phyloP scores from a whole-genome alignment of 2,797 vertebrate species.

The Gila robusta region DNA sequence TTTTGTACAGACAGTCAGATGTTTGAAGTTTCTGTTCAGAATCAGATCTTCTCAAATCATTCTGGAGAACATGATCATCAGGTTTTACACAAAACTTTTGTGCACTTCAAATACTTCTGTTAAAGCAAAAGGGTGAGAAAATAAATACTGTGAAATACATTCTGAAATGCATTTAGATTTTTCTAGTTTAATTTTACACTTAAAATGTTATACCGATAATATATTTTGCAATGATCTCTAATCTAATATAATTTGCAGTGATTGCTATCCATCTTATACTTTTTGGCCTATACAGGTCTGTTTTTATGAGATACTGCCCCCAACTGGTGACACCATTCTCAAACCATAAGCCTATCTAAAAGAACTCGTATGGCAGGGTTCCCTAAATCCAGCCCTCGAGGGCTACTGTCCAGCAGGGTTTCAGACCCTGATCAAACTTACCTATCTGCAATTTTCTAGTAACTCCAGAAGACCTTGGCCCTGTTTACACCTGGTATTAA shows the following conservation, averaged over 20 bases:
- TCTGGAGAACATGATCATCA: background rate
- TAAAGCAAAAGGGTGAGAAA: background rate
- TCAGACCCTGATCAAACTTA: background rate
- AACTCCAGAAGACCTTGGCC: background rate
- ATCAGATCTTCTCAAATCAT: background rate
- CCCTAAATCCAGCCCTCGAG: background rate
- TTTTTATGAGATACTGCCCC: constrained; percentile 61
- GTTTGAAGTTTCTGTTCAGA: background rate
- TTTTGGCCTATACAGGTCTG: background rate
- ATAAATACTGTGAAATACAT: background rate
- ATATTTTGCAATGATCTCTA: no score
- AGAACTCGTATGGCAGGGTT: background rate
- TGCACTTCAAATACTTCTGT: background rate
- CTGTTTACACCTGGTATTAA: no score
- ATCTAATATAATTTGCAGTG: background rate
- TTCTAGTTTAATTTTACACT: background rate
- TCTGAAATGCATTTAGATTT: background rate
- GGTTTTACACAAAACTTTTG: background rate
- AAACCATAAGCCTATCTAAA: background rate
- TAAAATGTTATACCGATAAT: background rate
- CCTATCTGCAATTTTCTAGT: no score
- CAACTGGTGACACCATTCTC: constrained; percentile 61
- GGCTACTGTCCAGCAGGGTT: background rate
- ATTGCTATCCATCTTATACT: background rate
- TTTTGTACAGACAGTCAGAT: background rate